A percentile compares a stretch with the other conserved stretches of the same genome.
phyloP scores from a whole-genome alignment of 2,888 invertebrate species.

The Itoplectis maculator region DNA sequence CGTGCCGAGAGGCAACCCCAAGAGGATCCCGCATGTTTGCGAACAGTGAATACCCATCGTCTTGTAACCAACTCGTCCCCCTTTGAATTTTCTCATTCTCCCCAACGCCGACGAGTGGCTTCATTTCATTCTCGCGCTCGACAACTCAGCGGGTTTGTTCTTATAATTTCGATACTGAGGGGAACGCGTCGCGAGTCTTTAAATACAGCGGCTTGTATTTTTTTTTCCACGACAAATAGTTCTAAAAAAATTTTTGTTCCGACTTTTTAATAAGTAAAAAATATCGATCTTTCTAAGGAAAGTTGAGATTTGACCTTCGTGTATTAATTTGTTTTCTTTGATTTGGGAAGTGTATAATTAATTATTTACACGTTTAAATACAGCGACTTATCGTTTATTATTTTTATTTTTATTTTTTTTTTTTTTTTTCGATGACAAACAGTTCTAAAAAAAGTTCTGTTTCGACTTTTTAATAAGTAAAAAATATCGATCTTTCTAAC shows the following conservation, averaged over 20 bases:
- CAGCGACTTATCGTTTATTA: no score
- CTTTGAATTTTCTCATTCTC: constrained; percentile 33
- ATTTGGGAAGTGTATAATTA: no score
- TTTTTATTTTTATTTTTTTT: no score
- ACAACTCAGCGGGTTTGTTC: constrained; percentile 31
- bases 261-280: no score
- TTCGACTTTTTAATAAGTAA: no score
- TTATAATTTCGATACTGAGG: constrained; percentile 36
- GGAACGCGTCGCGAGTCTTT: constrained; percentile 33
- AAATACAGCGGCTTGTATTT: constrained; percentile 12
- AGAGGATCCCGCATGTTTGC: constrained; percentile 77
- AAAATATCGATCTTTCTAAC: no score
- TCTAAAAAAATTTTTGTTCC: no score
- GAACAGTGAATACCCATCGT: constrained; percentile 74
- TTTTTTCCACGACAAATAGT: constrained; percentile 3
- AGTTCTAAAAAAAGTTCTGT: no score
- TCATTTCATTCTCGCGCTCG: constrained; percentile 30
- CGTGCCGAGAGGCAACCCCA: constrained; percentile 74
- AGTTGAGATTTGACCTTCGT: no score
- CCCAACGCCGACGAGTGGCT: constrained; percentile 11
- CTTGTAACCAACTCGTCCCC: constrained; percentile 43
- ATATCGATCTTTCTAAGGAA: no score
- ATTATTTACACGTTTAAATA: background rate
- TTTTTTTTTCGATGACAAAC: no score
- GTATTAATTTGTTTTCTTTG: no score